Conservation (phyloP, 2,888 invertebrate species). For the Ochropleura leucogaster region DNA sequence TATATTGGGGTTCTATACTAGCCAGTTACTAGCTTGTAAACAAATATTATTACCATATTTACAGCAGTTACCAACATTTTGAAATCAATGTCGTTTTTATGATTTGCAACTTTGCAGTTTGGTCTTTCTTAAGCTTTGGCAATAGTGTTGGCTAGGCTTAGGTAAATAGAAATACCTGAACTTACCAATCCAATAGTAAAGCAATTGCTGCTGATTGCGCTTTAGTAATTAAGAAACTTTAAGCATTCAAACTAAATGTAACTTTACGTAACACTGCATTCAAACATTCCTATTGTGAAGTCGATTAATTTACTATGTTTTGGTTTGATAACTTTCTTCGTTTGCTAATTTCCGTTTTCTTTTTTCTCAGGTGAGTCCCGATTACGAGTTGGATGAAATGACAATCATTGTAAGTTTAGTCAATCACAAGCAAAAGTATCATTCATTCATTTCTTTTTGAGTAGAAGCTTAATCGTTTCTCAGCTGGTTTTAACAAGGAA, state of each 20-base stretch:
- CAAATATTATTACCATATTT: conserved; percentile 22
- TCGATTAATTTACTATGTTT: neutral
- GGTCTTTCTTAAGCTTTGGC: neutral
- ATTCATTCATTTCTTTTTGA: neutral
- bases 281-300: neutral
- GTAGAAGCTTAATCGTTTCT: neutral
- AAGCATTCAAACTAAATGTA: conserved; percentile 8
- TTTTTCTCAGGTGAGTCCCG: conserved; percentile 83
- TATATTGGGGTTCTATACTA: conserved; percentile 63
- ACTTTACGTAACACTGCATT: conserved; percentile 7
- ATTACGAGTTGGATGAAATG: conserved; percentile 74
- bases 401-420: conserved; percentile 72
- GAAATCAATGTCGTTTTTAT: neutral
- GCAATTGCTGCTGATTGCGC: conserved; percentile 31
- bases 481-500: neutral
- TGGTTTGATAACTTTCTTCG: neutral
- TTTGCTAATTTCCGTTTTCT: conserved; percentile 55
- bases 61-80: neutral
- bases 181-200: conserved; percentile 21
- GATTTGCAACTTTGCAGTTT: conserved; percentile 1
- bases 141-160: conserved; percentile 3
- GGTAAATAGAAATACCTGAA: conserved; percentile 8
- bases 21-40: conserved; percentile 33
- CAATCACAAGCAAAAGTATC: conserved; percentile 23
- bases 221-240: conserved; percentile 27